Evolutionary conservation across 2,888 invertebrate genomes (phyloP).

Genomic region (Antheraea yamamai): DNA sequence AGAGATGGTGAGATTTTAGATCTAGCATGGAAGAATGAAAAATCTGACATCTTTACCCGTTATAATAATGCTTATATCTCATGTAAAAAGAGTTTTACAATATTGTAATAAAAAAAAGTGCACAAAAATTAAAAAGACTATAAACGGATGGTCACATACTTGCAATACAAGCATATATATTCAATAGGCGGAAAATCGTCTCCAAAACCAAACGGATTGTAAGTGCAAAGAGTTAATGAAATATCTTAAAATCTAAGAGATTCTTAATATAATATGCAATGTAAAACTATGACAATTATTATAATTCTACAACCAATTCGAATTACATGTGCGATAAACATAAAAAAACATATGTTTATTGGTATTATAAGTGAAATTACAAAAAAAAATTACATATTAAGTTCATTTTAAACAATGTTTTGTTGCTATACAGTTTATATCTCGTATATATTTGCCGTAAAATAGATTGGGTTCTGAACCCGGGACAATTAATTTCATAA

Average conservation of each 20-base stretch:
- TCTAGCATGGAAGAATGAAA: too few relatives aligned
- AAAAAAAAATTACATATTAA: not conserved
- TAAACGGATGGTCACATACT: too few relatives aligned
- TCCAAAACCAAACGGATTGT: not conserved
- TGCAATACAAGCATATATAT: too few relatives aligned
- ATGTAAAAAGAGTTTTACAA: too few relatives aligned
- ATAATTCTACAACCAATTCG: not conserved
- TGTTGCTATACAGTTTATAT: not conserved
- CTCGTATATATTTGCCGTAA: not conserved
- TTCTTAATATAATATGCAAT: slow-evolving; percentile 40
- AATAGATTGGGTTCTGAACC: not conserved
- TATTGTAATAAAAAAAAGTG: too few relatives aligned
- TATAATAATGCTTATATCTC: too few relatives aligned
- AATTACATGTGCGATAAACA: too few relatives aligned
- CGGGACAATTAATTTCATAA: not conserved
- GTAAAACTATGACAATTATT: not conserved
- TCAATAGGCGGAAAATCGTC: too few relatives aligned
- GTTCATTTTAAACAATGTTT: not conserved
- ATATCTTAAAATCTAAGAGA: slow-evolving; percentile 46
- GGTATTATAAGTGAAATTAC: not conserved
- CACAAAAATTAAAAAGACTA: too few relatives aligned
- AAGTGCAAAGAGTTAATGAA: slow-evolving; percentile 30
- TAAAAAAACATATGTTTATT: too few relatives aligned
- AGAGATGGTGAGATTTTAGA: too few relatives aligned
- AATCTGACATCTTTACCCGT: too few relatives aligned